Conservation (phyloP, 1,140 invertebrate genomes). For the Trypoxylus dichotomus region DNA sequence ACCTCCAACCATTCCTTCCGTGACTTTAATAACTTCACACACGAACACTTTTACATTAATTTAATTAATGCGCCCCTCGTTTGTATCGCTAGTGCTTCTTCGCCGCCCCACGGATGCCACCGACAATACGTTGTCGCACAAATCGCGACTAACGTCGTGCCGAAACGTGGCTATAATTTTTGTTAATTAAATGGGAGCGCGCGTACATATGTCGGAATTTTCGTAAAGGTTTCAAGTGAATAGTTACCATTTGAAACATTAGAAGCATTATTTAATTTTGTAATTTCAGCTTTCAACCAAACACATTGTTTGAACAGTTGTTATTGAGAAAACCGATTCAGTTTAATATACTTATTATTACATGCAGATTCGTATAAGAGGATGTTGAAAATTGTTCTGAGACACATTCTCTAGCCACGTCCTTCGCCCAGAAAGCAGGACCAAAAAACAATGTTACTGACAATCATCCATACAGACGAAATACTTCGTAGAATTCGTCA, state of each 20-base stretch:
- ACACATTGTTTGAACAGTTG: too few relatives aligned
- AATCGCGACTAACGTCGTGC: background rate
- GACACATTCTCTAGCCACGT: too few relatives aligned
- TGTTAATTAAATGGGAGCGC: slow-evolving; percentile 4
- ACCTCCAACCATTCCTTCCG: background rate
- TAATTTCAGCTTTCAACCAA: too few relatives aligned
- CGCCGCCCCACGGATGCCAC: background rate
- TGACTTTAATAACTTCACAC: slow-evolving; percentile 24
- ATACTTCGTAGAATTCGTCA: too few relatives aligned
- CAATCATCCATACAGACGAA: too few relatives aligned
- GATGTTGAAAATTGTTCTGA: too few relatives aligned
- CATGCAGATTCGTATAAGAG: too few relatives aligned
- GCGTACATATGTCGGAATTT: background rate
- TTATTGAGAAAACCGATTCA: too few relatives aligned
- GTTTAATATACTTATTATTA: too few relatives aligned
- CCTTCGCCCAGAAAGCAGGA: too few relatives aligned
- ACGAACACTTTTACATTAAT: slow-evolving; percentile 21
- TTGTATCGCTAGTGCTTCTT: background rate
- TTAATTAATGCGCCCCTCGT: slow-evolving; percentile 12
- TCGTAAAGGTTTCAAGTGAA: background rate
- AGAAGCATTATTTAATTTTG: too few relatives aligned
- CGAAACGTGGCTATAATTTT: background rate
- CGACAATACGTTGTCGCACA: background rate
- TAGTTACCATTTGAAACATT: background rate
- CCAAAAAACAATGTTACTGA: too few relatives aligned